Conservation (phyloP, 2,888 invertebrate genomes). For the Nemoura dubitans region DNA sequence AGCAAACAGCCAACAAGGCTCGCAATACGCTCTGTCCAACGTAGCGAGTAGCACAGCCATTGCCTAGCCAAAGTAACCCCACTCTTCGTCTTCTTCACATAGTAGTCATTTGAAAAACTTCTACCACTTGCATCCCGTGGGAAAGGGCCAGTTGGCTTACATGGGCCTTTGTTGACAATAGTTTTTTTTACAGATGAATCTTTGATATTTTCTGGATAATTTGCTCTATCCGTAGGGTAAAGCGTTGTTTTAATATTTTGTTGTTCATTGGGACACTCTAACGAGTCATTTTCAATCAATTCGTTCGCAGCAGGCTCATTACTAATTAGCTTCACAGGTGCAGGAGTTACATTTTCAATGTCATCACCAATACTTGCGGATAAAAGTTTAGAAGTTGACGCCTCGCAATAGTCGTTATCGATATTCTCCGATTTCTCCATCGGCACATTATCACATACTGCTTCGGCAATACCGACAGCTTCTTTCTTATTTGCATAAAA, state of each 20-base stretch:
- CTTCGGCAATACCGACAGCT: too few relatives aligned
- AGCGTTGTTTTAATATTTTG: conserved; percentile 3
- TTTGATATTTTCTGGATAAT: conserved; percentile 26
- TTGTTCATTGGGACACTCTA: not conserved
- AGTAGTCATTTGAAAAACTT: conserved; percentile 28
- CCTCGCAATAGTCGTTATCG: too few relatives aligned
- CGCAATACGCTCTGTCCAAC: conserved; percentile 31
- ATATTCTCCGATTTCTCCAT: too few relatives aligned
- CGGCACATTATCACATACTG: too few relatives aligned
- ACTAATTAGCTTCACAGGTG: too few relatives aligned
- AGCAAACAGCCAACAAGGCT: conserved; percentile 31
- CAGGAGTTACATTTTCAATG: too few relatives aligned
- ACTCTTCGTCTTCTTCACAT: conserved; percentile 26
- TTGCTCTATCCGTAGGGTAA: conserved; percentile 24
- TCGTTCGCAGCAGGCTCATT: conserved; percentile 16
- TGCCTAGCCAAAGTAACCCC: conserved; percentile 21
- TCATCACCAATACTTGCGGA: too few relatives aligned
- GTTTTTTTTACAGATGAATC: too few relatives aligned
- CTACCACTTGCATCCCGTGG: conserved; percentile 28
- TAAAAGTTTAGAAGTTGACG: too few relatives aligned
- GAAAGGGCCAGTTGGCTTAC: conserved; percentile 26
- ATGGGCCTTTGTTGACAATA: conserved; percentile 16
- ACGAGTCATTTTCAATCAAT: conserved; percentile 20
- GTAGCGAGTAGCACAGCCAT: conserved; percentile 24
- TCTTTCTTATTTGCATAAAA: too few relatives aligned